Conservation (phyloP, 2,797 vertebrate species). For the Danionella dracula region DNA sequence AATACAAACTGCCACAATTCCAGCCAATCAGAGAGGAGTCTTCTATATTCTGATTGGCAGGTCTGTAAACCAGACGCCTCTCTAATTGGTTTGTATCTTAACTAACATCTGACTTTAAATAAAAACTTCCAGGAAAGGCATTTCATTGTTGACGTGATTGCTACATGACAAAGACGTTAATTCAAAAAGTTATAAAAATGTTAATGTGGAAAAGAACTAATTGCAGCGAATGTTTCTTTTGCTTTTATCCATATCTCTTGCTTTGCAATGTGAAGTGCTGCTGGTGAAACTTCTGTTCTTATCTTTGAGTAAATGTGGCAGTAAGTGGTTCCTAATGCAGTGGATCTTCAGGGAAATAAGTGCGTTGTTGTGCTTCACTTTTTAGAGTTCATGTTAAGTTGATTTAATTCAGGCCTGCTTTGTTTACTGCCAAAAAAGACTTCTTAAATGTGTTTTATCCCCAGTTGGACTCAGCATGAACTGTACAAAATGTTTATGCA, state of each 20-base stretch:
- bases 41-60: too few species aligned
- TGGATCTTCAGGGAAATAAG: slow-evolving; percentile 20
- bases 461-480: not conserved
- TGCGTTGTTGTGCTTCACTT: slow-evolving; percentile 8
- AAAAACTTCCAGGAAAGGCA: too few species aligned
- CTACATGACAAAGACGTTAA: not conserved
- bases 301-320: not conserved
- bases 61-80: too few species aligned
- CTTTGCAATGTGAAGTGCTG: not conserved
- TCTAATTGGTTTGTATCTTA: too few species aligned
- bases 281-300: not conserved
- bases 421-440: slow-evolving; percentile 3
- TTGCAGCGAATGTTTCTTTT: not conserved
- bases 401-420: slow-evolving; percentile 1
- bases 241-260: not conserved
- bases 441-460: slow-evolving; percentile 12
- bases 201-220: not conserved
- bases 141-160: too few species aligned
- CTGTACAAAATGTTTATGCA: not conserved
- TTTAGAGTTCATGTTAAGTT: slow-evolving; percentile 17
- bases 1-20: too few species aligned
- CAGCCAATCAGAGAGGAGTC: too few species aligned
- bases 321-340: slow-evolving; percentile 21
- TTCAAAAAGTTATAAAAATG: not conserved
- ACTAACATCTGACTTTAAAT: too few species aligned